These are phyloP conservation scores for Euzophera pinguis DNA, from an alignment of 2,888 invertebrate genomes.

Conservation along the genomic window DNA sequence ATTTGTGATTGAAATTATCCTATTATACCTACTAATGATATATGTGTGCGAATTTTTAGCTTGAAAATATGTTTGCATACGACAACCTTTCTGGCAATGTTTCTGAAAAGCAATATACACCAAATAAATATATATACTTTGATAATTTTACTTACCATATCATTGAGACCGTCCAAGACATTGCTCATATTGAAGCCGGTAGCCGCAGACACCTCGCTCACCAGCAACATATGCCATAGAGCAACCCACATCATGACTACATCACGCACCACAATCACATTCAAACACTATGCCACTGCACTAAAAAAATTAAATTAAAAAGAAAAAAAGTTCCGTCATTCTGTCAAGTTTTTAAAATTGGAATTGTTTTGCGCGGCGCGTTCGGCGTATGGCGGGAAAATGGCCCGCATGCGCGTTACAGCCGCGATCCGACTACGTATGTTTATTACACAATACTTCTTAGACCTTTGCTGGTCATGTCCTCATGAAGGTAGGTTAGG, in stretches of 20 bases:
- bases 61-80: no score
- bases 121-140: background rate
- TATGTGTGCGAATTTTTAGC: no score
- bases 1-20: background rate
- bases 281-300: slow-evolving; percentile 15
- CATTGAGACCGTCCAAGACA: slow-evolving; percentile 34
- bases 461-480: slow-evolving; percentile 6
- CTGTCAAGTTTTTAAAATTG: slow-evolving; percentile 18
- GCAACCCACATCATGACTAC: slow-evolving; percentile 63
- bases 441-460: slow-evolving; percentile 60
- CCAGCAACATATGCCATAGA: slow-evolving; percentile 54
- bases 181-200: slow-evolving; percentile 52
- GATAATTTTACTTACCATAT: slow-evolving; percentile 47
- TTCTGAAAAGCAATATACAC: no score
- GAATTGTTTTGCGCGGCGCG: slow-evolving; percentile 41
- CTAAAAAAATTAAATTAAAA: slow-evolving; percentile 13
- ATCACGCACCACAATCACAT: slow-evolving; percentile 44
- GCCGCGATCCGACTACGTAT: slow-evolving; percentile 53
- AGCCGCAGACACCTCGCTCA: slow-evolving; percentile 42
- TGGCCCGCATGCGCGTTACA: slow-evolving; percentile 61
- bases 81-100: no score
- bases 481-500: slow-evolving; percentile 2
- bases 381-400: slow-evolving; percentile 68
- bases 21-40: no score
- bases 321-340: slow-evolving; percentile 15